Conservation (phyloP, 1,140 invertebrate species). For the Scaptomyza graminum region DNA sequence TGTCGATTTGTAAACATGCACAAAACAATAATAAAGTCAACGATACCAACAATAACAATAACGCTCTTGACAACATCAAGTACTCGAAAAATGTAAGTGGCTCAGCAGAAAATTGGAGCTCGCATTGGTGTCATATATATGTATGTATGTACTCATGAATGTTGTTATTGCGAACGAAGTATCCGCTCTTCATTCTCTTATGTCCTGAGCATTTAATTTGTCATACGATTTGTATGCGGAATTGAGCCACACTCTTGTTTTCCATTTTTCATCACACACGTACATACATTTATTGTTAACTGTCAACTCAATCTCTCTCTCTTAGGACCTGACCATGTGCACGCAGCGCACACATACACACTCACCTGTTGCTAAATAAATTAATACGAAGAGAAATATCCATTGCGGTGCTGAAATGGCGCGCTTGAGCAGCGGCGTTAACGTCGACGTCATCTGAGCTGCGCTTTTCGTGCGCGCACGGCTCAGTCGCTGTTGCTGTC, state of each 20-base stretch:
- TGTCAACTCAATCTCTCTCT: conserved; percentile 32
- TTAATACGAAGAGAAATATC: conserved; percentile 79
- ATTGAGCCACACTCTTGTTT: conserved; percentile 19
- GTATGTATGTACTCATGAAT: conserved; percentile 1
- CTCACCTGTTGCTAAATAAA: conserved; percentile 81
- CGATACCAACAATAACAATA: conserved; percentile 10
- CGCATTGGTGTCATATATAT: conserved; percentile 29
- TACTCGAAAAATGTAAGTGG: conserved; percentile 29
- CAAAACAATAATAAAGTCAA: conserved; percentile 24
- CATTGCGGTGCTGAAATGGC: conserved; percentile 74
- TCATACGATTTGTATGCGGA: background rate
- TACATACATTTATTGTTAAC: background rate
- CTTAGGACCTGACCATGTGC: conserved; percentile 39
- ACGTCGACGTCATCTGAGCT: conserved; percentile 69
- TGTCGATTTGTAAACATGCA: conserved; percentile 36
- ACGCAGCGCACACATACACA: conserved; percentile 1
- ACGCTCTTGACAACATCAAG: conserved; percentile 17
- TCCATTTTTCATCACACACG: background rate
- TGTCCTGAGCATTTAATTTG: background rate
- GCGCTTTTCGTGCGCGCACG: conserved; percentile 76
- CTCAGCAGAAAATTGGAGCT: conserved; percentile 44
- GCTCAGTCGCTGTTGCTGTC: conserved; percentile 51
- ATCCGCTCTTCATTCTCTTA: background rate
- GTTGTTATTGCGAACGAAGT: conserved; percentile 15
- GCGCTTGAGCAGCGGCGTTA: conserved; percentile 71